Percentiles rank a stretch among this genome's conserved stretches.
phyloP scores from a whole-genome alignment of 35 echinoderm and acorn worm genomes.

The Ophiothrix spiculata region DNA sequence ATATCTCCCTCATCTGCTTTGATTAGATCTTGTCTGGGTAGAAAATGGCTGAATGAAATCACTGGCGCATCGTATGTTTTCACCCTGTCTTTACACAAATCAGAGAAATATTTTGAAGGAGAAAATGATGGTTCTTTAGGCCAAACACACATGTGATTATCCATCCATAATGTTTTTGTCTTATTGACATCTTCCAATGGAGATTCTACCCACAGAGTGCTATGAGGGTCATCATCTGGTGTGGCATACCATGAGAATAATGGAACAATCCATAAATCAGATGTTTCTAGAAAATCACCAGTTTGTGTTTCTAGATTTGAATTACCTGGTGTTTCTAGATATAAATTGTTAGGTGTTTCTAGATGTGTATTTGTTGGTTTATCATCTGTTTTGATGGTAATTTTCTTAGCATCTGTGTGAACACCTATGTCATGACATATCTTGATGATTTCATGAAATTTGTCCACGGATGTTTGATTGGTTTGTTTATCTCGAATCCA shows the following conservation, averaged over 20 bases:
- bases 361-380: too few species aligned
- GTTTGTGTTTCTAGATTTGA: too few species aligned
- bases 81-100: constrained; percentile 54
- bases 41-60: constrained; percentile 87
- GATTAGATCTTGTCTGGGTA: constrained; percentile 82
- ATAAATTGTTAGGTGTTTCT: too few species aligned
- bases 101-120: constrained; percentile 70
- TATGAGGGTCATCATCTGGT: constrained; percentile 76
- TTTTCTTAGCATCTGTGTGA: constrained; percentile 64
- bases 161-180: constrained; percentile 86
- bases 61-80: constrained; percentile 74
- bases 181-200: constrained; percentile 33
- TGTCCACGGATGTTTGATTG: constrained; percentile 59
- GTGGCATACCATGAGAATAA: constrained; percentile 90
- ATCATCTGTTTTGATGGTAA: too few species aligned
- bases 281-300: not conserved
- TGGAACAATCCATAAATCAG: constrained; percentile 83
- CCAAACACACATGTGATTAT: constrained; percentile 89
- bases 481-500: constrained; percentile 70
- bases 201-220: constrained; percentile 43
- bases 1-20: constrained; percentile 53
- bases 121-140: constrained; percentile 56
- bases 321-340: too few species aligned
- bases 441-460: constrained; percentile 73
- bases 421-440: constrained; percentile 64